Conservation (phyloP, 2,888 invertebrate species). For the Agriopis leucophaearia region DNA sequence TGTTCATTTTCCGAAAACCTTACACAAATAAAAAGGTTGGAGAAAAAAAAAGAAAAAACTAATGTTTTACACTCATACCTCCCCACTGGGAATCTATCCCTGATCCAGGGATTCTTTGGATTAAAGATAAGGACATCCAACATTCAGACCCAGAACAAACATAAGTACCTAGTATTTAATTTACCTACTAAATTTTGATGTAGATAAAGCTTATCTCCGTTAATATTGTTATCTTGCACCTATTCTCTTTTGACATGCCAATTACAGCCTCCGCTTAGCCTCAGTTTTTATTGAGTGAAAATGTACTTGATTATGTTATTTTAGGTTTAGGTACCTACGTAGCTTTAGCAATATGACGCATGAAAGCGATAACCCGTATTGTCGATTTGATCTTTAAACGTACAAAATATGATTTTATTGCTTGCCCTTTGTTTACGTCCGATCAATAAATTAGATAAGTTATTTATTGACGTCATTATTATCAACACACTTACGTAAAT, state of each 20-base stretch:
- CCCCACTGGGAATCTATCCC: too few species aligned
- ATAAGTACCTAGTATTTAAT: background rate
- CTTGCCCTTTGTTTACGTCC: constrained; percentile 52
- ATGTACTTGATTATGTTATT: background rate
- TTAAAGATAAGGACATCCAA: too few species aligned
- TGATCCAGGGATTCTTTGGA: too few species aligned
- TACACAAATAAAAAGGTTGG: background rate
- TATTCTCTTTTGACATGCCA: background rate
- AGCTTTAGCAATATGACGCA: constrained; percentile 42
- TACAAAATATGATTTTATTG: constrained; percentile 45
- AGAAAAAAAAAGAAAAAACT: background rate
- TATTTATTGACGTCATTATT: constrained; percentile 62
- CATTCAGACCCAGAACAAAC: too few species aligned
- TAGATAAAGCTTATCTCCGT: too few species aligned
- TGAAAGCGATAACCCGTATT: constrained; percentile 52
- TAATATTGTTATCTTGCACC: background rate
- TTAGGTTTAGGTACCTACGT: constrained; percentile 24
- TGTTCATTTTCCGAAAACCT: too few species aligned
- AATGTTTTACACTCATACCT: too few species aligned
- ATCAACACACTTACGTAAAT: constrained; percentile 43
- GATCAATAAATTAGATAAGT: constrained; percentile 51
- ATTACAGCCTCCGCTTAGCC: background rate
- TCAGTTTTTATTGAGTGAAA: background rate
- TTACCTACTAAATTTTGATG: too few species aligned
- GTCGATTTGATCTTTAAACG: constrained; percentile 46